Evolutionary conservation across 2,797 vertebrate species (phyloP).

Genomic region (Diplodus sargus): DNA sequence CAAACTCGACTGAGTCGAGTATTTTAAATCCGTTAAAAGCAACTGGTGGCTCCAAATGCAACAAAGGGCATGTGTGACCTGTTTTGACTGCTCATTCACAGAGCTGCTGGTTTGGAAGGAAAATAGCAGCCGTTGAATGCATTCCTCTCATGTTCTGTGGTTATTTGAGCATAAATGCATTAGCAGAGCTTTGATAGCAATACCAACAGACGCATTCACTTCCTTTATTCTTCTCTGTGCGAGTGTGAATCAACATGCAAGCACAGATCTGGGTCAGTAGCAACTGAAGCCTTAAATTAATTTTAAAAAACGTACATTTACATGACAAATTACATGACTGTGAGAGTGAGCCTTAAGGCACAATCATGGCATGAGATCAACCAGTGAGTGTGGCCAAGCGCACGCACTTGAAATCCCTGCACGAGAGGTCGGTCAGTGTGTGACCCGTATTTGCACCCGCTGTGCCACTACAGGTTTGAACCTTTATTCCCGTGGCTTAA

Average conservation of each 20-base stretch:
- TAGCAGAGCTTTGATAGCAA: constrained; percentile 66
- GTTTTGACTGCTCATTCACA: constrained; percentile 70
- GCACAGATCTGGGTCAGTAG: not conserved
- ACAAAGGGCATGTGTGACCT: constrained; percentile 68
- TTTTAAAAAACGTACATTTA: not conserved
- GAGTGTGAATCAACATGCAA: not conserved
- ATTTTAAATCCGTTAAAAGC: constrained; percentile 75
- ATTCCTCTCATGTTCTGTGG: constrained; percentile 74
- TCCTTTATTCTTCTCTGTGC: constrained; percentile 22
- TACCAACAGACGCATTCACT: constrained; percentile 45
- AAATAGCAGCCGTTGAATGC: constrained; percentile 48
- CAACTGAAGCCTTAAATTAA: constrained; percentile 22
- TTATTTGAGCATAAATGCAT: constrained; percentile 72
- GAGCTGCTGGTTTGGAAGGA: constrained; percentile 52
- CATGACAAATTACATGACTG: not conserved
- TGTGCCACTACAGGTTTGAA: constrained; percentile 59
- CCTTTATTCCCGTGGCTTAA: constrained; percentile 69
- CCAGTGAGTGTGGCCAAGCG: not conserved
- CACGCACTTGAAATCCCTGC: constrained; percentile 39
- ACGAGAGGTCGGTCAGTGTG: constrained; percentile 51
- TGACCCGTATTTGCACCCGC: constrained; percentile 55
- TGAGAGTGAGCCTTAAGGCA: constrained; percentile 1
- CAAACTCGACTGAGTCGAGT: constrained; percentile 38
- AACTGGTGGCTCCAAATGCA: constrained; percentile 63
- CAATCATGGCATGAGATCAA: constrained; percentile 21